phyloP scores from a whole-genome alignment of 2,888 invertebrate genomes.

The Agonopterix heracliana region DNA sequence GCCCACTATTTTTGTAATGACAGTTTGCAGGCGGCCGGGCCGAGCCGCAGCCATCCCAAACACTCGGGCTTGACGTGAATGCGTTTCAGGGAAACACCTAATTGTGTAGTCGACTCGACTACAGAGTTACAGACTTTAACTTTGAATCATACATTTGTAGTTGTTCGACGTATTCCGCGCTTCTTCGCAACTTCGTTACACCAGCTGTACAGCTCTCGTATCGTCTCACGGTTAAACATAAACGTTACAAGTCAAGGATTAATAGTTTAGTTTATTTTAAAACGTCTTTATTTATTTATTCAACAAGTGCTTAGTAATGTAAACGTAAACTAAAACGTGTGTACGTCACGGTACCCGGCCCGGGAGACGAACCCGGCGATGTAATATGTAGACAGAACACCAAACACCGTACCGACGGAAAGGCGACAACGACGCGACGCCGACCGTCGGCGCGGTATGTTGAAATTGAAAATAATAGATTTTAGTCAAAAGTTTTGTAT shows the following conservation, averaged over 20 bases:
- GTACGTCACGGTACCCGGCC: conserved; percentile 37
- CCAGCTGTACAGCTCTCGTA: conserved; percentile 7
- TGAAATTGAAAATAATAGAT: too few species aligned
- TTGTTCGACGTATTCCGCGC: background rate
- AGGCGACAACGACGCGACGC: conserved; percentile 26
- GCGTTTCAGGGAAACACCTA: conserved; percentile 60
- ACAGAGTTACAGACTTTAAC: conserved; percentile 4
- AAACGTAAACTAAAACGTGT: conserved; percentile 57
- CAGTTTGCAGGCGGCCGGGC: conserved; percentile 62
- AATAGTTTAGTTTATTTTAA: conserved; percentile 66
- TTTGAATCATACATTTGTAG: background rate
- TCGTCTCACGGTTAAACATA: conserved; percentile 54
- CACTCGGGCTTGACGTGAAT: conserved; percentile 14
- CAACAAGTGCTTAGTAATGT: conserved; percentile 68
- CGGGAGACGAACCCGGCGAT: conserved; percentile 20
- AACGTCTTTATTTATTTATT: conserved; percentile 67
- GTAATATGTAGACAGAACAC: too few species aligned
- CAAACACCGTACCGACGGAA: conserved; percentile 1
- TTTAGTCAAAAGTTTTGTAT: too few species aligned
- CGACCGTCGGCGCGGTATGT: conserved; percentile 15
- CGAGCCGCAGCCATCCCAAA: conserved; percentile 13
- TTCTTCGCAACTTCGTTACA: conserved; percentile 6
- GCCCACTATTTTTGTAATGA: conserved; percentile 73
- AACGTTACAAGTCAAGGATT: conserved; percentile 65
- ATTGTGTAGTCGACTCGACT: conserved; percentile 38